Evolutionary conservation across 2,797 vertebrate genomes (phyloP).

Genomic region (Acanthiza pusilla): DNA sequence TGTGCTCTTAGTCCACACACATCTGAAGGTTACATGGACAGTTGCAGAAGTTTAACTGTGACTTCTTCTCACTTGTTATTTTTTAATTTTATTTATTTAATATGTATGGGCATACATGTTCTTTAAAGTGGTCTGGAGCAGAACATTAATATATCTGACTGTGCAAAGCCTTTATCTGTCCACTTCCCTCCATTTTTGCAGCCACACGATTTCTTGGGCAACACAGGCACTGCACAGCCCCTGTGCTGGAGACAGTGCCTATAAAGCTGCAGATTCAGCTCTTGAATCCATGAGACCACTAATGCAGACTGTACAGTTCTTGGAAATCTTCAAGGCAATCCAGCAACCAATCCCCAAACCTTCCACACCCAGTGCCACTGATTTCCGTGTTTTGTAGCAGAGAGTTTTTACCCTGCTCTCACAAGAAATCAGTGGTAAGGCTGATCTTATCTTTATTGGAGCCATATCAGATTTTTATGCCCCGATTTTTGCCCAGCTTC

Average conservation of each 20-base stretch:
- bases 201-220: neutral
- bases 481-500: neutral
- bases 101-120: fast-evolving
- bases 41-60: neutral
- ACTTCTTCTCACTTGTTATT: neutral
- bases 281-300: neutral
- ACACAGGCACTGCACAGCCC: neutral
- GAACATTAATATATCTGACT: neutral
- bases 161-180: neutral
- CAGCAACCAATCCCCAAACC: neutral
- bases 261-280: neutral
- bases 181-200: neutral
- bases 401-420: neutral
- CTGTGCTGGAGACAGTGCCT: neutral
- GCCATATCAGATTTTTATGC: neutral
- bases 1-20: neutral
- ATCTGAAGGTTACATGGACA: neutral
- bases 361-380: neutral
- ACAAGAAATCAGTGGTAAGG: neutral
- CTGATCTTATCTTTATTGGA: neutral
- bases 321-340: neutral
- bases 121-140: neutral
- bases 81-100: neutral
- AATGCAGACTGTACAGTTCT: neutral
- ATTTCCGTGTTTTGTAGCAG: neutral